Evolutionary conservation across 1,140 invertebrate species (phyloP), one percentile per base, ranked within the genome.

Genomic region (Sycophila sp.): DNA sequence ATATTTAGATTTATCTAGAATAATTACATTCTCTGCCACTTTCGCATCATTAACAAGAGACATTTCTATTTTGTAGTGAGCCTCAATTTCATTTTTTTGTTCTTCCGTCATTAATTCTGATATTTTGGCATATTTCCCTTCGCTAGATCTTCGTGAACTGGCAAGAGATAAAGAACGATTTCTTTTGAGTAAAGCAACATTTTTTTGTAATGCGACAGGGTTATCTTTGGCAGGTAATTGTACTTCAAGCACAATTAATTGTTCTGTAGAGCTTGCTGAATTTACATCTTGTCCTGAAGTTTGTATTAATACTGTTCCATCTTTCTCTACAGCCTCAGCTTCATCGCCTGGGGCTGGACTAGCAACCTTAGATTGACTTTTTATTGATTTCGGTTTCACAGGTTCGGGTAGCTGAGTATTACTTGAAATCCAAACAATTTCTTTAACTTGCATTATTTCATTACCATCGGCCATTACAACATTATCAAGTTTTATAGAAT

Each of bases 41-140:
- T 70, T 40, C 8, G 47, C 47, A 4, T 71, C 68, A 13, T 82
- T 60, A 11, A 81, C 73, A 0, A 72, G 64, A 1, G 74, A 75
- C 77, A 78, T 77, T n/a, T 81, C 69, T 4, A 78, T 56, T 0
- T 2, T 59, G 53, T 81, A 81, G 49, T 55, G 74, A 24, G 69
- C 73, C 30, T 81, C 80, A 22, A 83, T 80, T 1, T 53, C 36
- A 38, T 64, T 32, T 59, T 81, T 81, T 28, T 83, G 77, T 42
- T 81, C 76, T 0, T 77, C 63, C 6, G 71, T 81, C 24, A 83
- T 81, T 13, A 83, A 69, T 51, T 83, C 75, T 0, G 77, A 76
- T 28, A 82, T 71, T 68, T 76, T 82, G n/a, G 71, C n/a, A 56
- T 42, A 55, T 56, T 36, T 56, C 6, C 47, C 45, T 30, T 62